phyloP scores from a whole-genome alignment of 2,888 invertebrate genomes.

The Cerastoderma edule region DNA sequence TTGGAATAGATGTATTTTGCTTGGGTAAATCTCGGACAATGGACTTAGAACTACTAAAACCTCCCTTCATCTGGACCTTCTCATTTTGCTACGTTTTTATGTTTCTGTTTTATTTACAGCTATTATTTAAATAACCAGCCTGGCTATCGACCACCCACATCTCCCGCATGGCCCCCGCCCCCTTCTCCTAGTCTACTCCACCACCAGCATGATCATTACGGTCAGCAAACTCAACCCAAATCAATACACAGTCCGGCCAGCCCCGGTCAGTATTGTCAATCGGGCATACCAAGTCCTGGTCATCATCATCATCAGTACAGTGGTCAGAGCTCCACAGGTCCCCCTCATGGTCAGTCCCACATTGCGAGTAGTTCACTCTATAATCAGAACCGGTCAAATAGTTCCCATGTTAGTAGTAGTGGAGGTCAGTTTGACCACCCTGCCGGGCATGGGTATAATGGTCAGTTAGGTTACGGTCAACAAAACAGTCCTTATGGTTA shows the following conservation, averaged over 20 bases:
- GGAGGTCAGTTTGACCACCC: not conserved
- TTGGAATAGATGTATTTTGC: no score
- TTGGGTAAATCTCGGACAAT: no score
- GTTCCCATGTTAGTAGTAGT: no score
- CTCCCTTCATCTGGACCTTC: conserved; percentile 13
- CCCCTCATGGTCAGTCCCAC: no score
- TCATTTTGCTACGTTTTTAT: no score
- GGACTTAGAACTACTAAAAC: not conserved
- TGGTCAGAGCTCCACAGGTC: not conserved
- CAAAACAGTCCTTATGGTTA: not conserved
- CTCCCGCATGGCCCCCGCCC: conserved; percentile 31
- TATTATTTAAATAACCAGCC: conserved; percentile 47
- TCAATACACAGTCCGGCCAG: conserved; percentile 16
- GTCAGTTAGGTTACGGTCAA: not conserved
- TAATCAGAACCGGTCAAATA: no score
- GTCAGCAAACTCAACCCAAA: conserved; percentile 9
- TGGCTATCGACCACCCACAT: conserved; percentile 8
- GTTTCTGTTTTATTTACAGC: conserved; percentile 61
- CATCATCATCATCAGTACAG: conserved; percentile 8
- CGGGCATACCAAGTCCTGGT: conserved; percentile 14
- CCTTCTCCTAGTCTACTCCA: conserved; percentile 41
- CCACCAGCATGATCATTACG: conserved; percentile 38
- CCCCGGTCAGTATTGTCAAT: conserved; percentile 5
- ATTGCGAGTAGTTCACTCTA: no score
- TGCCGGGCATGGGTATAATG: conserved; percentile 1